Conservation (phyloP, 2,888 invertebrate genomes). For the Phyllotreta striolata region DNA sequence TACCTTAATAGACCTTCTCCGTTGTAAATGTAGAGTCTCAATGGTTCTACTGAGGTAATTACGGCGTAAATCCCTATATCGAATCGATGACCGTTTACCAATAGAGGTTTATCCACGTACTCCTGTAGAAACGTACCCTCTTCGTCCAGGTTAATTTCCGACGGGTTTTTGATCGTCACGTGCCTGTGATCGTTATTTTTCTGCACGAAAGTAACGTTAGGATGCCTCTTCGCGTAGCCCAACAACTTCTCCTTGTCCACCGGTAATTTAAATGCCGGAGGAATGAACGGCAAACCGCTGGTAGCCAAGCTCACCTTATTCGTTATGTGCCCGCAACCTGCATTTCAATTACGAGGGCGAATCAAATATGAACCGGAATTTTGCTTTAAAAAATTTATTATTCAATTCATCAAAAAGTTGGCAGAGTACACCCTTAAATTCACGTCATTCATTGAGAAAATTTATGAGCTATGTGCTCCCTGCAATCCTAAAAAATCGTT, state of each 20-base stretch:
- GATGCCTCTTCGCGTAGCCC: constrained; percentile 71
- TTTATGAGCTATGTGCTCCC: too few species aligned
- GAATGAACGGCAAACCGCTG: constrained; percentile 79
- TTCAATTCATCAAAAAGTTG: too few species aligned
- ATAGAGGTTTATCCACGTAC: constrained; percentile 85
- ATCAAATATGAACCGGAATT: too few species aligned
- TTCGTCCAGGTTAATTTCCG: constrained; percentile 75
- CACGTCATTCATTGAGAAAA: too few species aligned
- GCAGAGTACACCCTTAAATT: too few species aligned
- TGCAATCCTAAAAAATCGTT: too few species aligned
- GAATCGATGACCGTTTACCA: constrained; percentile 94
- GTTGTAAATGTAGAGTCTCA: constrained; percentile 87
- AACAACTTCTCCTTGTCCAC: constrained; percentile 74
- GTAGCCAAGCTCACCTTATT: constrained; percentile 92
- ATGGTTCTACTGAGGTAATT: constrained; percentile 88
- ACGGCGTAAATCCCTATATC: constrained; percentile 96
- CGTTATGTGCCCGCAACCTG: constrained; percentile 82
- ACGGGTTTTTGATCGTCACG: constrained; percentile 76
- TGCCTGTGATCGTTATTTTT: constrained; percentile 93
- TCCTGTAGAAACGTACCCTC: constrained; percentile 89
- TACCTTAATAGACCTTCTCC: constrained; percentile 86
- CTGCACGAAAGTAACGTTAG: constrained; percentile 81
- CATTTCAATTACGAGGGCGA: too few species aligned
- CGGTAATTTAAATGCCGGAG: constrained; percentile 88
- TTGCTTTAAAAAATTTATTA: too few species aligned